Percentiles rank a stretch among this genome's conserved stretches.
Evolutionary conservation across 2,797 vertebrate species (phyloP).

Genomic region (Simalia tracyae): DNA sequence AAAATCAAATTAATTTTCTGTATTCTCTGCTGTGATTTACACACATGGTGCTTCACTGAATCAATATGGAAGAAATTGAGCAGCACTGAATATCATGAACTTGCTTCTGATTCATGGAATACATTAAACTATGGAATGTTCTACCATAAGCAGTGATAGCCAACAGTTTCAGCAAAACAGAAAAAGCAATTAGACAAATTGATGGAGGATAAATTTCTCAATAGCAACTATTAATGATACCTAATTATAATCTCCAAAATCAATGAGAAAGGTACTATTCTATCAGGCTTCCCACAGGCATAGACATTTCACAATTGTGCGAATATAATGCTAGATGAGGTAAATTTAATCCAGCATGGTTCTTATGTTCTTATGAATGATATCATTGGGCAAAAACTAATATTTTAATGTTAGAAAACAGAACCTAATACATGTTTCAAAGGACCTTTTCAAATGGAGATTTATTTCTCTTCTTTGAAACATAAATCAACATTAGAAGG

Average conservation of each 20-base stretch:
- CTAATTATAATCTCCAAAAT: neutral
- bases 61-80: neutral
- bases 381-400: neutral
- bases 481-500: conserved; percentile 27
- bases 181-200: neutral
- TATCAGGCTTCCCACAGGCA: neutral
- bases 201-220: neutral
- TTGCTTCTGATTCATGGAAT: conserved; percentile 14
- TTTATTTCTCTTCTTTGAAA: conserved; percentile 21
- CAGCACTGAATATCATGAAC: neutral
- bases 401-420: conserved; percentile 18
- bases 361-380: neutral
- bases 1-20: neutral
- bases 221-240: neutral
- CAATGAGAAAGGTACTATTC: neutral
- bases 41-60: neutral
- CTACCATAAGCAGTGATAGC: neutral
- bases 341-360: neutral
- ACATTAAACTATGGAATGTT: neutral
- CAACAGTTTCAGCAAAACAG: neutral
- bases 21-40: conserved; percentile 3
- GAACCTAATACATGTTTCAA: conserved; percentile 16
- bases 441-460: conserved; percentile 22
- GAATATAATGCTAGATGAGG: neutral
- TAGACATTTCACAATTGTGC: neutral